These are phyloP conservation scores for Pteropus alecto DNA, from an alignment of 2,113 vertebrate genomes.

Conservation along the genomic window DNA sequence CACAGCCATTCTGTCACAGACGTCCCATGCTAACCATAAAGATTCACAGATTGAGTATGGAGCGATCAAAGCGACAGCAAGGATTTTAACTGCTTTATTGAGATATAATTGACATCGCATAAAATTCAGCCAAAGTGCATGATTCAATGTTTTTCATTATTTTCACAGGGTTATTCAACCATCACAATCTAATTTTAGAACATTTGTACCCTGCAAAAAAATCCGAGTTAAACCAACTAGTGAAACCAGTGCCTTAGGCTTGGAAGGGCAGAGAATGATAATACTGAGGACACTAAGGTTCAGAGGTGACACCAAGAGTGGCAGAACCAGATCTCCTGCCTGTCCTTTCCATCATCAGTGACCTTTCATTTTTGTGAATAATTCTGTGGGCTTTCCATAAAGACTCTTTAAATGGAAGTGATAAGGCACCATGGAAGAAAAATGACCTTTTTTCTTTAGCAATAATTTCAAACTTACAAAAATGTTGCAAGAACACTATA, in stretches of 20 bases:
- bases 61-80: background rate
- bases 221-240: background rate
- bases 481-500: background rate
- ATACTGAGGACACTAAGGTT: background rate
- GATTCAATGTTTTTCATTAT: background rate
- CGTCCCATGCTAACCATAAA: background rate
- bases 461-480: constrained; percentile 36
- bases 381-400: background rate
- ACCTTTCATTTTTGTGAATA: background rate
- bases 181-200: background rate
- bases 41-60: background rate
- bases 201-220: background rate
- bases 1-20: background rate
- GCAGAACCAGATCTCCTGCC: background rate
- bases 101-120: background rate
- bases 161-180: background rate
- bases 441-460: background rate
- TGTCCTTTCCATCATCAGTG: background rate
- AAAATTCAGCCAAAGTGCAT: background rate
- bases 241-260: background rate
- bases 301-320: background rate
- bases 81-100: background rate
- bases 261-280: background rate
- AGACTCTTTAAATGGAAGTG: background rate
- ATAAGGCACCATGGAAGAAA: background rate